A percentile compares a stretch with the other conserved stretches of the same genome.
Evolutionary conservation across 37 sponge, comb jelly and placozoan genomes (phyloP).

Genomic region (Oopsacas minuta): DNA sequence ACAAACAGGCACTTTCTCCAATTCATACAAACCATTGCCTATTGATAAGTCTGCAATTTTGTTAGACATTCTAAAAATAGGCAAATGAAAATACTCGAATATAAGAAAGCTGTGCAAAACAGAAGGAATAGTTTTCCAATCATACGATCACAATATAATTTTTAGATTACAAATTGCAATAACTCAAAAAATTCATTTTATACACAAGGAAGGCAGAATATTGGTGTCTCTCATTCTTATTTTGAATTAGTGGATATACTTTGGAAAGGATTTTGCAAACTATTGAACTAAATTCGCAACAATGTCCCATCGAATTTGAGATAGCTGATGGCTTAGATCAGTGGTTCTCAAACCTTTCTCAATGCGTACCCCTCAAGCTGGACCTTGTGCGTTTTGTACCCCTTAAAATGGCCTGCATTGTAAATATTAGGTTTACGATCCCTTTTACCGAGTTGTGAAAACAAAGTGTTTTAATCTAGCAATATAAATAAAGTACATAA

Average conservation of each 20-base stretch:
- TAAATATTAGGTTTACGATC: too few species aligned
- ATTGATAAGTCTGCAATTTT: not conserved
- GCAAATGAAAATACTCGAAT: not conserved
- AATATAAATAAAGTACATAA: too few species aligned
- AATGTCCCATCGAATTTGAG: slow-evolving; percentile 7
- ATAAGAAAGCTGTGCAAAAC: not conserved
- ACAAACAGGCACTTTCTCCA: not conserved
- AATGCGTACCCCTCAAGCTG: too few species aligned
- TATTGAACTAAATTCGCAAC: not conserved
- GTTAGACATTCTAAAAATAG: not conserved
- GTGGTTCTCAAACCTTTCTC: too few species aligned
- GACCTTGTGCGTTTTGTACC: too few species aligned
- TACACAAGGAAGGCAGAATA: not conserved
- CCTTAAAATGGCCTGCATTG: too few species aligned
- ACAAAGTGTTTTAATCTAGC: too few species aligned
- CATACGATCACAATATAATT: not conserved
- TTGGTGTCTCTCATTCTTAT: not conserved
- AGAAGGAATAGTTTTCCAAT: not conserved
- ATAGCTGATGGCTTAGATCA: slow-evolving; percentile 3
- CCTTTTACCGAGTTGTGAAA: too few species aligned
- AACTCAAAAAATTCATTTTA: not conserved
- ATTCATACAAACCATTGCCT: not conserved
- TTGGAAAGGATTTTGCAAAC: slow-evolving; percentile 8
- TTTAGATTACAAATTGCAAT: not conserved
- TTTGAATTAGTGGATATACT: not conserved